These are phyloP conservation scores for Lasioglossum albipes DNA, from an alignment of 1,140 invertebrate species.

Conservation along the genomic window DNA sequence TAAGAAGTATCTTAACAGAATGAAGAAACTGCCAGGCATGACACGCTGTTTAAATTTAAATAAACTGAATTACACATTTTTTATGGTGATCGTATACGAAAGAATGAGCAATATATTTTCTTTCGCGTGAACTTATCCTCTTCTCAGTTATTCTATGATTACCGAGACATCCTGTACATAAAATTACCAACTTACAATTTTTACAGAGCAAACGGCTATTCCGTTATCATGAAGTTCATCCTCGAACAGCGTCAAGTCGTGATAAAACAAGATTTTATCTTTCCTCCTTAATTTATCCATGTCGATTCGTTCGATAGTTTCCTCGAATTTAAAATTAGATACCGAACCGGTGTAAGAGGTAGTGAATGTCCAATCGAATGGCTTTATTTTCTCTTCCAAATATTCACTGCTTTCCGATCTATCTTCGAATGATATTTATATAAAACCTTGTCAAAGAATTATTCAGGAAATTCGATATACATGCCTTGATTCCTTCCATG, in stretches of 20 bases:
- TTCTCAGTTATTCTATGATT: too few relatives aligned
- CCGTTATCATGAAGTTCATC: conserved; percentile 99
- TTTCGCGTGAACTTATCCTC: too few relatives aligned
- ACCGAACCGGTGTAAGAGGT: conserved; percentile 94
- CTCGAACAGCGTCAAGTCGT: conserved; percentile 96
- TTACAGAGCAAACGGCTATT: conserved; percentile 92
- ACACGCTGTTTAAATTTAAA: conserved; percentile 86
- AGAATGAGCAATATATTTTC: too few relatives aligned
- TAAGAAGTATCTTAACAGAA: conserved; percentile 94
- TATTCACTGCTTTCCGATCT: conserved; percentile 82
- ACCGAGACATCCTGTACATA: too few relatives aligned
- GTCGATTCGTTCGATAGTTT: conserved; percentile 91
- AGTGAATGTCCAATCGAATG: conserved; percentile 99
- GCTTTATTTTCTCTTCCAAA: conserved; percentile 89
- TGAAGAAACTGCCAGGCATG: conserved; percentile 96
- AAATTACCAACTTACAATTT: conserved; percentile 89
- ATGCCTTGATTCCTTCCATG: conserved; percentile 92
- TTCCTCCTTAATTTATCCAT: conserved; percentile 93
- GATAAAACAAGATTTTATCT: conserved; percentile 97
- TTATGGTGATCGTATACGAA: neutral
- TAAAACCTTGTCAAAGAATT: conserved; percentile 5
- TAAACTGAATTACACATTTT: conserved; percentile 24
- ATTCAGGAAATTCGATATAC: neutral
- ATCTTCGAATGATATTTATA: conserved; percentile 5
- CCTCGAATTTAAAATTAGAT: conserved; percentile 81